Evolutionary conservation across 2,113 vertebrate genomes (phyloP).

Genomic region (Perca schrenkii): DNA sequence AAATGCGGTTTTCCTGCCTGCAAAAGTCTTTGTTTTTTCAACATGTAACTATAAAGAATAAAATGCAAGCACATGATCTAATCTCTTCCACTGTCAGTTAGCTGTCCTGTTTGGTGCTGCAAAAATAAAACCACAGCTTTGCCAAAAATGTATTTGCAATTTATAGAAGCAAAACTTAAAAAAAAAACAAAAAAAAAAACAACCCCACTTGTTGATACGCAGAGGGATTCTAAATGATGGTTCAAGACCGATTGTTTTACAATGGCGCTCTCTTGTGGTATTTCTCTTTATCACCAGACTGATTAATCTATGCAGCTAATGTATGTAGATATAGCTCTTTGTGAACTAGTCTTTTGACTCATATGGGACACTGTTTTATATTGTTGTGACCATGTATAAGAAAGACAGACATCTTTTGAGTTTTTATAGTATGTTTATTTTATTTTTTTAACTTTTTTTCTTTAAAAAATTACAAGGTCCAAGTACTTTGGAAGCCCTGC

Average conservation of each 20-base stretch:
- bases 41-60: not conserved
- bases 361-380: no score
- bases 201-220: not conserved
- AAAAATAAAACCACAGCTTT: no score
- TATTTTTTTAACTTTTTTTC: conserved; percentile 64
- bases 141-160: no score
- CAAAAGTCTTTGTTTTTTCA: not conserved
- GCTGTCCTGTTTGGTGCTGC: not conserved
- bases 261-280: conserved; percentile 65
- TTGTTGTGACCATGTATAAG: conserved; percentile 8
- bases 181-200: no score
- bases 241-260: not conserved
- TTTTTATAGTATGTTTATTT: conserved; percentile 76
- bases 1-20: not conserved
- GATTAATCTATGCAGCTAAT: no score
- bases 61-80: not conserved
- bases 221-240: not conserved
- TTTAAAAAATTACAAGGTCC: conserved; percentile 80
- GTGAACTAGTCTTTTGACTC: not conserved
- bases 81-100: not conserved
- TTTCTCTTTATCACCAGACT: not conserved
- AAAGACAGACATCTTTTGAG: conserved; percentile 25
- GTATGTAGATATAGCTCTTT: not conserved
- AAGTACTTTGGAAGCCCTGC: conserved; percentile 77
- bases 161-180: no score